A percentile compares a stretch with the other conserved stretches of the same genome.
phyloP scores from a whole-genome alignment of 2,113 vertebrate species.

The Sula dactylatra region DNA sequence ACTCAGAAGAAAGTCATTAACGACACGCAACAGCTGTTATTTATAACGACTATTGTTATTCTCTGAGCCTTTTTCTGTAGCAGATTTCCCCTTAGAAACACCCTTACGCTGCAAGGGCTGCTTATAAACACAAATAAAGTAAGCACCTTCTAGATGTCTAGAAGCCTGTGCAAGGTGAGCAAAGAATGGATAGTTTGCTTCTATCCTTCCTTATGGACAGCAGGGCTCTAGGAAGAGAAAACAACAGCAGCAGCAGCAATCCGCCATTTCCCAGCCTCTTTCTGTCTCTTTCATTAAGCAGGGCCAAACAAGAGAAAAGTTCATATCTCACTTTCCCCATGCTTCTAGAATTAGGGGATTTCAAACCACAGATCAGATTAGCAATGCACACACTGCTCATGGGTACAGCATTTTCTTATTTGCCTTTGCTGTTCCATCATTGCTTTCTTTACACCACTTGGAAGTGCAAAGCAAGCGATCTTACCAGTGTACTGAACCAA shows the following conservation, averaged over 20 bases:
- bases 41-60: not conserved
- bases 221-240: not conserved
- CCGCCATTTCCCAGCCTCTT: not conserved
- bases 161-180: not conserved
- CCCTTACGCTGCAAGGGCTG: not conserved
- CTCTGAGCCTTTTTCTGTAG: not conserved
- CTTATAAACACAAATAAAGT: not conserved
- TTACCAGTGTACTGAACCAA: not conserved
- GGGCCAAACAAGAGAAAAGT: not conserved
- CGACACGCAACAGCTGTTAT: not conserved
- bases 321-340: not conserved
- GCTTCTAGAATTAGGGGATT: not conserved
- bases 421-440: not conserved
- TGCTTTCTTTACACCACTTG: not conserved
- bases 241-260: not conserved
- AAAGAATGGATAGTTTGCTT: not conserved
- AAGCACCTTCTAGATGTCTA: not conserved
- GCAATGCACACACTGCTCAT: not conserved
- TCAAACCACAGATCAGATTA: not conserved
- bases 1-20: not conserved
- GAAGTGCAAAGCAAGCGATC: slow-evolving; percentile 5
- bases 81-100: not conserved
- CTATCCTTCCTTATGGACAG: not conserved
- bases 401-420: not conserved
- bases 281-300: not conserved